Conservation (phyloP, 2,888 invertebrate genomes). For the Nephrotoma flavescens region DNA sequence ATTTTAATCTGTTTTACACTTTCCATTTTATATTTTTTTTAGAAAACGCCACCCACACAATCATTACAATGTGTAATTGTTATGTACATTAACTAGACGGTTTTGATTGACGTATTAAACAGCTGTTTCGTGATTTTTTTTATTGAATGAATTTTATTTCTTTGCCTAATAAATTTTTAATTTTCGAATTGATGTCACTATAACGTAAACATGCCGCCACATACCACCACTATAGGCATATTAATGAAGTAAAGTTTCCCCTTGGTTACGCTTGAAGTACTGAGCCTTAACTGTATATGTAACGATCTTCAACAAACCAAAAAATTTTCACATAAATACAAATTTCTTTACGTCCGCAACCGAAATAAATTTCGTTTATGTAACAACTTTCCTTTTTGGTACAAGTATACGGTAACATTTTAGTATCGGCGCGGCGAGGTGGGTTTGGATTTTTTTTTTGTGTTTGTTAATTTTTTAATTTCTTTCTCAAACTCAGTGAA, state of each 20-base stretch:
- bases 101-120: background rate
- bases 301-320: background rate
- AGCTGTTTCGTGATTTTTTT: background rate
- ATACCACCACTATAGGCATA: background rate
- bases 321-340: background rate
- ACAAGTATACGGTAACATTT: background rate
- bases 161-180: background rate
- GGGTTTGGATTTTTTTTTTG: background rate
- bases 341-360: background rate
- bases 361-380: background rate
- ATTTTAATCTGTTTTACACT: background rate
- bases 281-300: background rate
- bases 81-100: background rate
- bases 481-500: background rate
- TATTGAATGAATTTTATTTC: background rate
- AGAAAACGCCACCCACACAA: background rate
- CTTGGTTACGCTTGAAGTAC: background rate
- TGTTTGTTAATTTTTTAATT: background rate
- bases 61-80: background rate
- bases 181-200: background rate
- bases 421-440: background rate
- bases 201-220: background rate
- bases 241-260: background rate
- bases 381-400: background rate
- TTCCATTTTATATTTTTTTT: background rate